Evolutionary conservation across 2,888 invertebrate species (phyloP), one percentile per base, ranked within the genome.

Genomic region (Hylaea fasciaria): DNA sequence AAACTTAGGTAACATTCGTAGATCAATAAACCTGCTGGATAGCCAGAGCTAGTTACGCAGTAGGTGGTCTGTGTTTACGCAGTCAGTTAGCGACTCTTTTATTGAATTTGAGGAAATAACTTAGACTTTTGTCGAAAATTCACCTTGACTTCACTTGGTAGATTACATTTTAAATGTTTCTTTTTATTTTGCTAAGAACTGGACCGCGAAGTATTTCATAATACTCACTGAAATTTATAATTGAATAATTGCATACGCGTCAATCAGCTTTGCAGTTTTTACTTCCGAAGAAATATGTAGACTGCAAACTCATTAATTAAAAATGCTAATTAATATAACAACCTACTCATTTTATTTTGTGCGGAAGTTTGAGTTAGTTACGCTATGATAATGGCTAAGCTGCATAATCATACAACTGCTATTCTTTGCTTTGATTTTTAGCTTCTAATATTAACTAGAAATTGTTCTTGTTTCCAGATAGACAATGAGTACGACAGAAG

Each of bases 401-500:
- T 7, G 10, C 7, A 32, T 32, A 32, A 32, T 32, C 10, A 32
- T 2, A 9, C 10, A 22, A 32, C 32, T 37, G 12, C 3, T n/a
- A 7, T 40, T 40, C 40, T 13, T 40, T 40, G 14, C 14, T 40
- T 40, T 40, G 14, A n/a, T 37, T 37, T 37, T 28, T 3, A 28
- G 9, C 35, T 10, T 1, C 16, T 16, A 3, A 16, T 47, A 32
- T 41, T 63, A 55, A 65, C 22, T 8, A 10, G 17, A 44, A 9
- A 48, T 49, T 62, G 69, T 76, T 73, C 55, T 73, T 80, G 66
- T 67, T 89, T 91, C 35, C 90, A 92, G 92, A 79, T 89, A 80
- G 92, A 92, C 77, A 90, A 92, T 87, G 91, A 92, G 69, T 92
- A 82, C 80, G 92, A 92, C 68, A 85, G 90, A 83, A 87, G 85